phyloP scores from a whole-genome alignment of 2,797 vertebrate genomes.

The Ctenopoma kingsleyae region DNA sequence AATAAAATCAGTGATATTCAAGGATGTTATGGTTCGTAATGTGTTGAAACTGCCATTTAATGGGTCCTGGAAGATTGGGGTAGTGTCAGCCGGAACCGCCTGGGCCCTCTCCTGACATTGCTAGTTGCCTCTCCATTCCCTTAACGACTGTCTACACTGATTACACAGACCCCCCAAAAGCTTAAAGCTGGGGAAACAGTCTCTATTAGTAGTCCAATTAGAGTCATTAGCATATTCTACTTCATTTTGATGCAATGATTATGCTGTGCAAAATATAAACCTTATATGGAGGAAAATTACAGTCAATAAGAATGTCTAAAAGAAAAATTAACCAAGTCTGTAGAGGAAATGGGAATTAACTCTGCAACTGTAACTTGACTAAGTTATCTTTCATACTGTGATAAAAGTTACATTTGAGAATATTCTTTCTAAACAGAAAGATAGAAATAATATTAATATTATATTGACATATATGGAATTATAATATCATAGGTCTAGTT shows the following conservation, averaged over 20 bases:
- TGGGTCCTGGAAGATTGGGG: slow-evolving; percentile 99
- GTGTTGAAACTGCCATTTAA: slow-evolving; percentile 99
- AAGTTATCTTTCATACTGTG: slow-evolving; percentile 2
- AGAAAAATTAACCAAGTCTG: slow-evolving; percentile 29
- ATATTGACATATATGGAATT: slow-evolving; percentile 11
- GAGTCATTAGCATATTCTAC: slow-evolving; percentile 99
- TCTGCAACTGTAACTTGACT: slow-evolving; percentile 14
- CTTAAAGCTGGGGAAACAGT: slow-evolving; percentile 99
- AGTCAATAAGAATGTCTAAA: slow-evolving; percentile 53
- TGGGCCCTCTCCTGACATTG: slow-evolving; percentile 99
- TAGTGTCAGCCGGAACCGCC: slow-evolving; percentile 99
- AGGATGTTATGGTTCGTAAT: slow-evolving; percentile 99
- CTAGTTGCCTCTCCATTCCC: slow-evolving; percentile 99
- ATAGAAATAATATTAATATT: slow-evolving; percentile 15
- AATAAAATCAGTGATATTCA: slow-evolving; percentile 99
- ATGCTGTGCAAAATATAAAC: slow-evolving; percentile 81
- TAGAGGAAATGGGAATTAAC: slow-evolving; percentile 12
- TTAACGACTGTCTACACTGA: slow-evolving; percentile 99
- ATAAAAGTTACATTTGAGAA: slow-evolving; percentile 25
- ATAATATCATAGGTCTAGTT: not conserved
- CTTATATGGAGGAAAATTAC: slow-evolving; percentile 72
- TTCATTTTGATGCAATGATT: slow-evolving; percentile 95
- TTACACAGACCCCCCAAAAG: slow-evolving; percentile 99
- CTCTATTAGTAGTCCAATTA: slow-evolving; percentile 99
- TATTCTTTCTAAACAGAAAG: not conserved